Conservation (phyloP, 1,140 invertebrate genomes). For the Psilanteris sp. region DNA sequence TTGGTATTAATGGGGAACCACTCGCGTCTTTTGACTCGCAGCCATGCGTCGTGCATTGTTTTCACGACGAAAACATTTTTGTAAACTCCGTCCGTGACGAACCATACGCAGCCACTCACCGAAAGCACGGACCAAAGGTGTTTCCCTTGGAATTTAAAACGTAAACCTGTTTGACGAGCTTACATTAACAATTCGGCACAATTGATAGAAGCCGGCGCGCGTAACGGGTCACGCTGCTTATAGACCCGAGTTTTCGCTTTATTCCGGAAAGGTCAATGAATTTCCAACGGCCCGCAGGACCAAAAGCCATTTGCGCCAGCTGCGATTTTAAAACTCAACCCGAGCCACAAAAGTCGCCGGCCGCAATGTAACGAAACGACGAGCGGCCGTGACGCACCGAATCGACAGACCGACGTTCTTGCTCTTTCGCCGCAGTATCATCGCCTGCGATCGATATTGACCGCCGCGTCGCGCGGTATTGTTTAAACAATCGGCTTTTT, state of each 20-base stretch:
- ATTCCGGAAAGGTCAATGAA: slow-evolving; percentile 16
- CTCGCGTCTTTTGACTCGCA: too few relatives aligned
- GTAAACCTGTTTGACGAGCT: slow-evolving; percentile 1
- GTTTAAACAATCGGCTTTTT: not conserved
- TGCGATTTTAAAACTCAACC: slow-evolving; percentile 18
- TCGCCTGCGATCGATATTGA: too few relatives aligned
- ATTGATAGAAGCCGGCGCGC: slow-evolving; percentile 1
- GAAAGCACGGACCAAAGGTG: too few relatives aligned
- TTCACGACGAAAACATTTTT: too few relatives aligned
- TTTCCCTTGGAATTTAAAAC: too few relatives aligned
- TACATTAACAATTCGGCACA: slow-evolving; percentile 15
- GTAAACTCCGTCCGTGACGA: too few relatives aligned
- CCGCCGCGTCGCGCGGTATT: too few relatives aligned
- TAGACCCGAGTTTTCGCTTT: slow-evolving; percentile 10
- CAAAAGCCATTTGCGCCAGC: slow-evolving; percentile 14
- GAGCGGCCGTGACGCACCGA: not conserved
- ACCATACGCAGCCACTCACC: too few relatives aligned
- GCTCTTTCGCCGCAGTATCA: not conserved
- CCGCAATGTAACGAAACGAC: not conserved
- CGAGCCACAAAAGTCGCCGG: slow-evolving; percentile 8
- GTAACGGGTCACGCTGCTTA: slow-evolving; percentile 1
- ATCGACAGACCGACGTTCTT: slow-evolving; percentile 4
- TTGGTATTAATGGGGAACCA: too few relatives aligned
- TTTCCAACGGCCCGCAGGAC: slow-evolving; percentile 16
- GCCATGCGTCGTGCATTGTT: too few relatives aligned